Evolutionary conservation across 2,888 invertebrate genomes (phyloP), one percentile per base, ranked within the genome.

Genomic region (Habrosyne pyritoides): DNA sequence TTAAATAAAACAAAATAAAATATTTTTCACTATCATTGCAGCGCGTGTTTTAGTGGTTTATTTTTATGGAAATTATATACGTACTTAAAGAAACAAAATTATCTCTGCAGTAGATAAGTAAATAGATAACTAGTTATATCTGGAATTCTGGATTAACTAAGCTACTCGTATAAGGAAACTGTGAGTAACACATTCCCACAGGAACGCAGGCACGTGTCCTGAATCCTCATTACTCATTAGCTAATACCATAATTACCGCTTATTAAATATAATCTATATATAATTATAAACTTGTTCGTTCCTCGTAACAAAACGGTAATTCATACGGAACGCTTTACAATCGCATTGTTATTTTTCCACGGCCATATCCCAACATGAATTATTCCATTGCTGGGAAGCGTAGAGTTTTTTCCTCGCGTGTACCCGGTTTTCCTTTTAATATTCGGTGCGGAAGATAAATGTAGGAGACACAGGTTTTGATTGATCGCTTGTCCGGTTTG

Each of bases 401-500:
- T 52, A 59, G 57, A 61, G 53, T 72, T 73, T 79, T 71, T 70
- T 63, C 72, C 42, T 42, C 42, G 42, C 71, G 67, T 78, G 66
- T 71, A 69, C 75, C 64, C 64, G 72, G 73, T 76, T 83, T 83
- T 83, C 81, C 82, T 84, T 87, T 88, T 89, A 87, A 88, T 87
- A 87, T 86, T 83, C 84, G 84, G 72, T 63, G 66, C 63, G 61
- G 79, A 83, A 86, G 89, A 89, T 89, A 87, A 88, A 90, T 89
- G 85, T 83, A 78, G 72, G 84, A 87, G 87, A 88, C 88, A 86
- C 73, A 77, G 79, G 79, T 70, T 81, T 78, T 89, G 89, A 90
- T 89, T 85, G 88, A 89, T 90, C 75, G 81, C 68, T 56, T 56
- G 63, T 69, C 73, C 80, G 77, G 81, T 87, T 82, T 77, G 77